Evolutionary conservation across 2,797 vertebrate species (phyloP).

Genomic region (Sphenopsis melanotis): DNA sequence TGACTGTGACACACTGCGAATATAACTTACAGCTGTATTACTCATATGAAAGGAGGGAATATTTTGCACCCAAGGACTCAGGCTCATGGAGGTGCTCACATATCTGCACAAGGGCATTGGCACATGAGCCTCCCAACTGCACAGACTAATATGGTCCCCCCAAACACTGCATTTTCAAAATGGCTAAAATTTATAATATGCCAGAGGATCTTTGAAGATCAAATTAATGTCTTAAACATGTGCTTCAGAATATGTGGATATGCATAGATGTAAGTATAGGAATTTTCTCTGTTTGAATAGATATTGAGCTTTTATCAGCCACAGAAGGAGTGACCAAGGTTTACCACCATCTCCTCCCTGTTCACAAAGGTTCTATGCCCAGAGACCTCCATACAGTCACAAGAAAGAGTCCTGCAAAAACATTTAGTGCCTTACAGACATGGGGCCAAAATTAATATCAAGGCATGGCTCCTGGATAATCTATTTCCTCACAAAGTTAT

Average conservation of each 20-base stretch:
- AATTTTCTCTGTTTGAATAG: background rate
- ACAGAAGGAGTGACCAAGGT: background rate
- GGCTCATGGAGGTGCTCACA: accelerated
- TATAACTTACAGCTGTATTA: background rate
- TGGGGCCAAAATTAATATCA: background rate
- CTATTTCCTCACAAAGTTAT: background rate
- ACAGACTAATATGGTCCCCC: background rate
- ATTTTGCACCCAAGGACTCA: background rate
- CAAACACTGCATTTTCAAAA: background rate
- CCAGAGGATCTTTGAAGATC: background rate
- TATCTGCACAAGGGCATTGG: accelerated
- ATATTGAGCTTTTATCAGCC: background rate
- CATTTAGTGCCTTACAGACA: background rate
- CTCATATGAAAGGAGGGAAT: background rate
- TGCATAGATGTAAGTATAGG: background rate
- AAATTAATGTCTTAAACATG: background rate
- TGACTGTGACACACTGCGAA: background rate
- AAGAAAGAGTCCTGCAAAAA: background rate
- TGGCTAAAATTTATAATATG: background rate
- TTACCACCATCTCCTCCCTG: background rate
- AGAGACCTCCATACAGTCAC: background rate
- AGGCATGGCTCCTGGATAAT: background rate
- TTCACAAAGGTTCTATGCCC: background rate
- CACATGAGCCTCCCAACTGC: accelerated
- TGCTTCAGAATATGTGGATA: background rate